These are phyloP conservation scores for Cataglyphis livida DNA, from an alignment of 2,888 invertebrate species.

Conservation along the genomic window DNA sequence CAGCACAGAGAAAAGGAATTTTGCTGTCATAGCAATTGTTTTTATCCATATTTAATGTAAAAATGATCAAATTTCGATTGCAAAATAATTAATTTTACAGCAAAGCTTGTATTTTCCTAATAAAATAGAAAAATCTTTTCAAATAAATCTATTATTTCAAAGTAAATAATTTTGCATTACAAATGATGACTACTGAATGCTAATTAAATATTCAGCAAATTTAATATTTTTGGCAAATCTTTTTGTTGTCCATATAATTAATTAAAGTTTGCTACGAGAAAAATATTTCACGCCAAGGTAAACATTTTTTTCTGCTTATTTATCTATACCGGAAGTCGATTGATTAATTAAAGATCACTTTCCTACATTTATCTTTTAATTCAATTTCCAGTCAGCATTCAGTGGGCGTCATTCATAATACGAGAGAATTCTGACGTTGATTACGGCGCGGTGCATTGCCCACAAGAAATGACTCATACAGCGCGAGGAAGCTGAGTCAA, in stretches of 20 bases:
- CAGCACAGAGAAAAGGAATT: not conserved
- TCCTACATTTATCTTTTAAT: constrained; percentile 72
- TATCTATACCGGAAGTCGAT: constrained; percentile 73
- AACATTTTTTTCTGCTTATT: not conserved
- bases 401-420: constrained; percentile 69
- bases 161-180: constrained; percentile 5
- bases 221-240: not conserved
- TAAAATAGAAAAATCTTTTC: not conserved
- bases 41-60: not conserved
- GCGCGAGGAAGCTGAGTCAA: constrained; percentile 53
- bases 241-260: not conserved
- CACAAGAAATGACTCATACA: constrained; percentile 68
- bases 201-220: constrained; percentile 41
- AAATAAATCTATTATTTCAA: not conserved
- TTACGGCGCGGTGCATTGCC: constrained; percentile 55
- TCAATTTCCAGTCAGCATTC: constrained; percentile 66
- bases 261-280: not conserved
- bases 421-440: constrained; percentile 42
- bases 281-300: constrained; percentile 20
- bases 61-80: not conserved
- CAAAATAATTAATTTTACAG: not conserved
- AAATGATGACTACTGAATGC: constrained; percentile 71
- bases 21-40: not conserved
- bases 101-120: not conserved
- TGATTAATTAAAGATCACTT: constrained; percentile 67